Conservation (phyloP, 2,113 vertebrate genomes). For the Chaetodon trifascialis region DNA sequence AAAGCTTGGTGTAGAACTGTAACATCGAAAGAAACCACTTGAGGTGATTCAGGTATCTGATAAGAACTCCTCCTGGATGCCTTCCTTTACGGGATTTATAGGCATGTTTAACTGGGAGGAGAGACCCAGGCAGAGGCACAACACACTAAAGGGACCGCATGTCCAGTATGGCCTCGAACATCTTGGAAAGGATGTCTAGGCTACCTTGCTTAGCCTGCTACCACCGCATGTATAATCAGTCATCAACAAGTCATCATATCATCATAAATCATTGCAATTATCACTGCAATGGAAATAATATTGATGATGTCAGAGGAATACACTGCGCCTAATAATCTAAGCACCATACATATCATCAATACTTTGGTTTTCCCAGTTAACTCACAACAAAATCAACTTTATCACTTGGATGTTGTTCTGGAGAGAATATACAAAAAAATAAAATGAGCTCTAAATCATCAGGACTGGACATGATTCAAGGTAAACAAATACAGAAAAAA, state of each 20-base stretch:
- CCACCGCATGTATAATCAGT: not conserved
- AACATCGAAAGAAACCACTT: not conserved
- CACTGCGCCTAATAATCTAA: not conserved
- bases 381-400: not conserved
- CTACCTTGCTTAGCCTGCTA: not conserved
- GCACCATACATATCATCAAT: slow-evolving; percentile 4
- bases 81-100: not conserved
- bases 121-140: not conserved
- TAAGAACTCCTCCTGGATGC: not conserved
- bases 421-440: slow-evolving; percentile 13
- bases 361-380: not conserved
- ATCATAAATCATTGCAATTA: not conserved
- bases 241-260: not conserved
- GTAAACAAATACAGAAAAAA: slow-evolving; percentile 19
- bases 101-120: not conserved
- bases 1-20: too few species aligned
- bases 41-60: not conserved
- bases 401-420: slow-evolving; percentile 10
- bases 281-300: slow-evolving; percentile 11
- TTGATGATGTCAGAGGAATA: not conserved
- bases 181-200: not conserved
- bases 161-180: not conserved
- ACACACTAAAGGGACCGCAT: not conserved
- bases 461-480: slow-evolving; percentile 23
- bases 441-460: not conserved